Conservation (phyloP, 2,113 vertebrate genomes). For the Burhinus bistriatus region DNA sequence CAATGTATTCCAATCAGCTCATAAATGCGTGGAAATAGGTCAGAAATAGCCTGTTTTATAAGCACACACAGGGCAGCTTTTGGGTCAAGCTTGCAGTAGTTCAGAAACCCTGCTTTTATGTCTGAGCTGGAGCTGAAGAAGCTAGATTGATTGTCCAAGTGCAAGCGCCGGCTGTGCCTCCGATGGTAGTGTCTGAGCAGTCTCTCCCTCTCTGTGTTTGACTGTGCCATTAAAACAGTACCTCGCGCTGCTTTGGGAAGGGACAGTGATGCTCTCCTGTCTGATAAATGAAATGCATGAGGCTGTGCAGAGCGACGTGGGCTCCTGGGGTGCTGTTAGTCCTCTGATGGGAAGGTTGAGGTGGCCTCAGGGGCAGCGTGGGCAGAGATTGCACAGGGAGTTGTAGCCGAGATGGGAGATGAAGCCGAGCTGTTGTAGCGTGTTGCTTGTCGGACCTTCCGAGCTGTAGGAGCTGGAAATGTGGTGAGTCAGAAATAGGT, state of each 20-base stretch:
- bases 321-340: background rate
- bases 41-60: background rate
- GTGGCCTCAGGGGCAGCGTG: background rate
- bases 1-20: background rate
- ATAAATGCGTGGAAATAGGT: background rate
- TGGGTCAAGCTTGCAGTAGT: background rate
- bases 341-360: background rate
- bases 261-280: background rate
- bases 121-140: background rate
- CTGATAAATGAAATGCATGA: fast-evolving
- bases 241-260: background rate
- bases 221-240: background rate
- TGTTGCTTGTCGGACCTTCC: background rate
- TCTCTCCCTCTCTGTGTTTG: background rate
- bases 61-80: background rate
- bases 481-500: background rate
- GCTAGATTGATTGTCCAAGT: background rate
- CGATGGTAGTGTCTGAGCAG: fast-evolving
- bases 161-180: background rate
- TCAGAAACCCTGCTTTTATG: background rate
- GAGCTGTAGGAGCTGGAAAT: background rate
- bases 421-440: fast-evolving
- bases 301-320: background rate
- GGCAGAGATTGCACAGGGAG: background rate
- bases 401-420: background rate